Evolutionary conservation across 23 tunicate genomes (phyloP), one percentile per base, ranked within the genome.

Genomic region (Phallusia fumigata): DNA sequence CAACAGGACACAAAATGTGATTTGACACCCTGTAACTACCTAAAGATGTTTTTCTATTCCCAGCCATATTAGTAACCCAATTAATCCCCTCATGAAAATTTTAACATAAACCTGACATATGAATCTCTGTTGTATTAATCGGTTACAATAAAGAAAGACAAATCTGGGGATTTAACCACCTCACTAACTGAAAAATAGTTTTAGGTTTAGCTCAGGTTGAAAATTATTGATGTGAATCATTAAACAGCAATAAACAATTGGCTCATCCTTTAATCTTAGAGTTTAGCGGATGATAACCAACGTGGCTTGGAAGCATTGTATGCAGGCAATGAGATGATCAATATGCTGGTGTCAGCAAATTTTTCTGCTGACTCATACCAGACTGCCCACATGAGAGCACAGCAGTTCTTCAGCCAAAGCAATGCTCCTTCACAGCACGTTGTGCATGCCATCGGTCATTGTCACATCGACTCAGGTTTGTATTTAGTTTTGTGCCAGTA

Each of bases 401-500:
- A 82, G 44, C 31, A 64, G 36, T 88, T 72, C 47, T 88, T 88
- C 80, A 35, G 33, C 31, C 35, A 45, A 36, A 28, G 30, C 13
- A 78, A 65, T 31, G 53, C 76, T 3, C 49, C 76, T 30, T 53
- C 65, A 26, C 82, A 88, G 69, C 91, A 88, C 35, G 26, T 31
- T 26, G 82, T 82, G 16, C 82, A 88, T 82, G 86, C 83, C 19
- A 88, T 88, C 83, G 91, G 91, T 0, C 91, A 88, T 65, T 88
- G 91, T 36, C 91, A 88, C 64, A 88, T 88, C 50, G 91, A 88
- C 76, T 64, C 86, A 34, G 91, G 91, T 88, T 64, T 18, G 32
- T 10, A 40, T 10, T 40, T 40, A 10, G 10, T 40, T 40, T 40
- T 40, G 47, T 40, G 10, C 10, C 47, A 40, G n/a, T 10, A 40